Conservation (phyloP, 2,797 vertebrate species). For the Petrocephalus schoutedeni region DNA sequence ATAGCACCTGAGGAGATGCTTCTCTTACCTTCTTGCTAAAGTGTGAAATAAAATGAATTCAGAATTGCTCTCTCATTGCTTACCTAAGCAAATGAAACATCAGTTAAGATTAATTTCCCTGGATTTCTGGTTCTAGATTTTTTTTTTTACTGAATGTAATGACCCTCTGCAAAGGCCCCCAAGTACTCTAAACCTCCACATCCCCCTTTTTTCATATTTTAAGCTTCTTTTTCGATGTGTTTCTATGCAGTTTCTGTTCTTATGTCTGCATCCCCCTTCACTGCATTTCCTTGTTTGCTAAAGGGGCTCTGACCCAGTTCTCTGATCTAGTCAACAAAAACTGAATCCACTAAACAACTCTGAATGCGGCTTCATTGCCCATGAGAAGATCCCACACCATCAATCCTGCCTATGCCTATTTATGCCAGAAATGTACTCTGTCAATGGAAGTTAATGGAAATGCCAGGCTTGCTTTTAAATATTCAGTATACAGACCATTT, state of each 20-base stretch:
- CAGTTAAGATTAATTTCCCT: background rate
- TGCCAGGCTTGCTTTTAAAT: background rate
- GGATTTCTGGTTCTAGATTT: background rate
- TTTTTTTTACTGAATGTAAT: background rate
- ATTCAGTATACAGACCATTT: background rate
- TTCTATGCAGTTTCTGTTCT: constrained; percentile 26
- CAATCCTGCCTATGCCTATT: background rate
- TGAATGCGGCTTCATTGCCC: background rate
- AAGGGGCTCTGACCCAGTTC: constrained; percentile 56
- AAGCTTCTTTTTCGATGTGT: constrained; percentile 27
- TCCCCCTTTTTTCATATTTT: background rate
- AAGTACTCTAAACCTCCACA: background rate
- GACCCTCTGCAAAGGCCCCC: background rate
- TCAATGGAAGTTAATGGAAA: background rate
- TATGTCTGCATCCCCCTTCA: constrained; percentile 5
- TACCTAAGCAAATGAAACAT: background rate
- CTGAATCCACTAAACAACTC: constrained; percentile 44
- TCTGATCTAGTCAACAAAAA: constrained; percentile 47
- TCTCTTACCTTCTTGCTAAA: background rate
- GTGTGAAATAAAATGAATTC: background rate
- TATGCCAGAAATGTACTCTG: background rate
- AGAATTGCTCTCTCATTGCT: background rate
- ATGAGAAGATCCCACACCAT: background rate
- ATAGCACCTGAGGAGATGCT: background rate
- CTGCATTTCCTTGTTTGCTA: constrained; percentile 47